phyloP scores from a whole-genome alignment of 2,888 invertebrate genomes.

The Scaptomyza cyrtandrae region DNA sequence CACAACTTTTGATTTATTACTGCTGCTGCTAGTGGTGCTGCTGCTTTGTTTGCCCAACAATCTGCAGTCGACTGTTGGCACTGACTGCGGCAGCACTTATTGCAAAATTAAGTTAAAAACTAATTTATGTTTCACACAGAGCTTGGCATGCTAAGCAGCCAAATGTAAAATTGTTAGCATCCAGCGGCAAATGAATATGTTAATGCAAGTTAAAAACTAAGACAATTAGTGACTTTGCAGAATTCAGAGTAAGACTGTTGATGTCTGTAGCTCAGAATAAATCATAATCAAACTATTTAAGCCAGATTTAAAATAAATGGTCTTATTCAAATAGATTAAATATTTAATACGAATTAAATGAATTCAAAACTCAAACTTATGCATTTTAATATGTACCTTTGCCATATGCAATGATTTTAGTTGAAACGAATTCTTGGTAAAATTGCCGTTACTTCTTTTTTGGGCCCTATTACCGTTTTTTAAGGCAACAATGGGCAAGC shows the following conservation, averaged over 20 bases:
- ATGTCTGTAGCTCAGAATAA: not conserved
- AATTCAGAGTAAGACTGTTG: not conserved
- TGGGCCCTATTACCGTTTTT: no score
- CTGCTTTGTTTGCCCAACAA: constrained; percentile 38
- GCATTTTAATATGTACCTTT: no score
- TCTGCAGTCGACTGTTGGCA: constrained; percentile 32
- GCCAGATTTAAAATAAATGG: not conserved
- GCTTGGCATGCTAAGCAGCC: constrained; percentile 34
- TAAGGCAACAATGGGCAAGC: no score
- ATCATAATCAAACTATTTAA: not conserved
- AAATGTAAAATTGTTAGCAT: constrained; percentile 27
- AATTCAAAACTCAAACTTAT: no score
- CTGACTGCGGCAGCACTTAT: constrained; percentile 17
- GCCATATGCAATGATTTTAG: no score
- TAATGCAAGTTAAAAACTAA: constrained; percentile 54
- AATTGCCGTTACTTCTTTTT: no score
- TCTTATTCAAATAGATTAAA: no score
- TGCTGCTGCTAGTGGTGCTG: constrained; percentile 5
- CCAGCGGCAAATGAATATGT: constrained; percentile 46
- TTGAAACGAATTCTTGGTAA: no score
- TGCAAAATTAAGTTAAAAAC: constrained; percentile 61
- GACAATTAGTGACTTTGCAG: not conserved
- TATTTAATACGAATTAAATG: no score
- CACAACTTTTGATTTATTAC: constrained; percentile 68
- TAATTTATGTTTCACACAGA: constrained; percentile 45